phyloP scores from a whole-genome alignment of 1,140 invertebrate genomes.

The Campodea augens region DNA sequence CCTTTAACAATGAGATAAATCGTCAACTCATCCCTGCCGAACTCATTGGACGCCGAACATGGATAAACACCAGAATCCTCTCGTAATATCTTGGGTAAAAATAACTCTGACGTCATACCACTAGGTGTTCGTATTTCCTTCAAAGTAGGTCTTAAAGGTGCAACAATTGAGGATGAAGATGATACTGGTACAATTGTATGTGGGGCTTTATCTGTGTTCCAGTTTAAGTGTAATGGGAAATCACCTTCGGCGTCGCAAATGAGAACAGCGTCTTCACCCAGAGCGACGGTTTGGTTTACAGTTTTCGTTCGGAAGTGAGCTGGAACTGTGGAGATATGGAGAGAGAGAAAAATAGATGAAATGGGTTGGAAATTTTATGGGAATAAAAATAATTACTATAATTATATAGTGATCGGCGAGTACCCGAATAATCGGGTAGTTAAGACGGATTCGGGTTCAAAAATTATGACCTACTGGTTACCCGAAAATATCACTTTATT shows the following conservation, averaged over 20 bases:
- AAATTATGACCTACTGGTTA: no score
- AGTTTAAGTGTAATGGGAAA: conserved; percentile 56
- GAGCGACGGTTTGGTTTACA: conserved; percentile 28
- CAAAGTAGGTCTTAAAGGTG: neutral
- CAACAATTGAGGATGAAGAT: conserved; percentile 6
- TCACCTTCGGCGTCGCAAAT: conserved; percentile 68
- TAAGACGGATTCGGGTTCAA: no score
- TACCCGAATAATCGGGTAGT: no score
- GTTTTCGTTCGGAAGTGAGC: conserved; percentile 54
- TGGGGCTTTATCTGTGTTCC: conserved; percentile 24
- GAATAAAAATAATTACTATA: no score
- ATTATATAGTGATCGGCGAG: neutral
- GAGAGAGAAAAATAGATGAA: neutral
- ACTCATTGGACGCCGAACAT: conserved; percentile 64
- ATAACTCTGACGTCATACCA: conserved; percentile 18
- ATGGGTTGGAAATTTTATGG: neutral
- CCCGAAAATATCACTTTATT: no score
- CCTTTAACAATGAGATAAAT: conserved; percentile 69
- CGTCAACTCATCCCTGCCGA: conserved; percentile 58
- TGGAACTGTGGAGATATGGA: conserved; percentile 35
- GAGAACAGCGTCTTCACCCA: conserved; percentile 39
- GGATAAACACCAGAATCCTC: conserved; percentile 69
- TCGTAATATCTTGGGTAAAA: conserved; percentile 21
- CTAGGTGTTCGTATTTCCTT: conserved; percentile 13
- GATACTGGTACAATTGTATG: conserved; percentile 9